Base-by-base conservation (phyloP, 2,888 invertebrate genomes). In the Falcaria lacertinaria region DNA sequence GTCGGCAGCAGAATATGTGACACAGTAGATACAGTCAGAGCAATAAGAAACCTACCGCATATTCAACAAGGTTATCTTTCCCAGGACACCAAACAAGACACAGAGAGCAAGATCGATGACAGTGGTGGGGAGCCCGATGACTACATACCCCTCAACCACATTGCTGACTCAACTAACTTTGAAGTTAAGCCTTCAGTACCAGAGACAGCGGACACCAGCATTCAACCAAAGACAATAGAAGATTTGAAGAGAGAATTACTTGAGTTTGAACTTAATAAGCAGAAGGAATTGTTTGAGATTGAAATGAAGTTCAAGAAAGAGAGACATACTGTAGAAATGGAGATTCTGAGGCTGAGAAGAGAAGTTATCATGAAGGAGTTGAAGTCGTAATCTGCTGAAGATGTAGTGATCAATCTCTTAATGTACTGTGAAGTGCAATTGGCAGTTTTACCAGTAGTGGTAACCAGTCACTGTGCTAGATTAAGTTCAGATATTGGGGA, bases 231-330 rank as follows among this genome's bases (percentile, higher is more conserved):
- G 11, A 34, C 43, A 0, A 33, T 49, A 19, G 56, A 64, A 17
- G 54, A 62, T 1, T 39, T 64, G 3, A 54, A 42, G 32, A 53
- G 43, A 39, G 61, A 60, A 3, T 8, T 64, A n/a, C 17, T 57
- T 0, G 61, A 64, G 15, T 64, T 64, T 15, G 63, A 64, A 36
- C 38, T 64, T 39, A 57, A 17, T 2, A 62, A 44, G 6, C 57
- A 64, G 36, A 60, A 48, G 22, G 60, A 65, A 45, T 16, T 60
- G 16, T 60, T 56, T 43, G 59, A 60, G 19, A 54, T 66, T n/a
- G 66, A 65, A 34, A 58, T 54, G 22, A 44, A 47, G 39, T 54
- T 60, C 19, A 45, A 44, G 2, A 49, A 22, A 14, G 65, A 66
- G 34, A 60, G 52, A 17, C 65, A 65, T 41, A 52, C 52, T 0